phyloP scores from a whole-genome alignment of 2,797 vertebrate species.

The Melopsittacus undulatus region DNA sequence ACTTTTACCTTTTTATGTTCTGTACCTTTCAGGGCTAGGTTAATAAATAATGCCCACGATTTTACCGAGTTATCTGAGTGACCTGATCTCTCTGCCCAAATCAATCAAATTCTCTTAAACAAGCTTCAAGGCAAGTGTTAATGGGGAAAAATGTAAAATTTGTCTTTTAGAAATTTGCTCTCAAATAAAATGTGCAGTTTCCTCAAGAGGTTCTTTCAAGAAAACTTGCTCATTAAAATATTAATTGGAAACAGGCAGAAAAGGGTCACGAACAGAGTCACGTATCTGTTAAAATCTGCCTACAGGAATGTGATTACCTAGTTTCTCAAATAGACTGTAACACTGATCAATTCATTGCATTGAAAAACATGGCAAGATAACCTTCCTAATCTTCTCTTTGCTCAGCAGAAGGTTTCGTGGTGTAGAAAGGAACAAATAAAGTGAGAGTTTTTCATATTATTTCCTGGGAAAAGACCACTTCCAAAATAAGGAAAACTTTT shows the following conservation, averaged over 20 bases:
- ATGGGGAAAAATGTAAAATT: background rate
- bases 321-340: background rate
- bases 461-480: background rate
- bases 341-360: background rate
- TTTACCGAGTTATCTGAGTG: background rate
- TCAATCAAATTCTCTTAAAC: background rate
- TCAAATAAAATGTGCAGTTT: background rate
- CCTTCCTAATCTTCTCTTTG: background rate
- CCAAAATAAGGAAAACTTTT: background rate
- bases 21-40: background rate
- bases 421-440: background rate
- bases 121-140: background rate
- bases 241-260: background rate
- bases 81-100: background rate
- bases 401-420: background rate
- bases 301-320: background rate
- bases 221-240: conserved; percentile 24
- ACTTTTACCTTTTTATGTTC: background rate
- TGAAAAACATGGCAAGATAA: background rate
- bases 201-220: background rate
- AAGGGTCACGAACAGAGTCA: background rate
- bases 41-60: background rate
- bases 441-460: background rate
- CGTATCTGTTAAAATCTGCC: background rate
- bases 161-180: background rate